A percentile compares a stretch with the other conserved stretches of the same genome.
These are phyloP conservation scores for Drosophila azteca DNA, from an alignment of 1,140 invertebrate species.

Conservation along the genomic window DNA sequence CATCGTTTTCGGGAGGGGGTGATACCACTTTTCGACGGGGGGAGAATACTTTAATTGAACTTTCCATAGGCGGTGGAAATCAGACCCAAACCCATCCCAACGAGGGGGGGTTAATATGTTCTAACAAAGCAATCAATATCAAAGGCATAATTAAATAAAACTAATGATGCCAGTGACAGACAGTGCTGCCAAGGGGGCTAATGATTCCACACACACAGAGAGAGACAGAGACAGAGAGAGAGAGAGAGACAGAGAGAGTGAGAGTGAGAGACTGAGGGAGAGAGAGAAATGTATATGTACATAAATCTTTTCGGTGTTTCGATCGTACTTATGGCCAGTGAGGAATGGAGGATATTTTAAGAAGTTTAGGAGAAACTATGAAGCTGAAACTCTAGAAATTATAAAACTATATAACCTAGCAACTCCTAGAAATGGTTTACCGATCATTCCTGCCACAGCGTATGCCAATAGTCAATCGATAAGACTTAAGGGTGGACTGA, in stretches of 20 bases:
- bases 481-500: no score
- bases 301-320: constrained; percentile 10
- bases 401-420: no score
- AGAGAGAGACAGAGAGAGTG: constrained; percentile 2
- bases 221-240: background rate
- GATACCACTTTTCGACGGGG: background rate
- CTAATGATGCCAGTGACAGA: constrained; percentile 81
- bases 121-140: constrained; percentile 83
- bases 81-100: background rate
- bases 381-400: background rate
- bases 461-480: no score
- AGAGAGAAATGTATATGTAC: constrained; percentile 8
- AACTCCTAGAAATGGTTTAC: no score
- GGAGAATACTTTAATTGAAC: constrained; percentile 72
- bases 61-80: constrained; percentile 51
- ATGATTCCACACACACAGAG: constrained; percentile 38
- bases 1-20: constrained; percentile 16
- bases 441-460: no score
- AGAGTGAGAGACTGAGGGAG: no score
- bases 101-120: constrained; percentile 67
- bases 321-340: constrained; percentile 17
- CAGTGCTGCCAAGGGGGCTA: constrained; percentile 49
- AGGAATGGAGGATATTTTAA: constrained; percentile 11
- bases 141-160: constrained; percentile 81
- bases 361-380: background rate